phyloP scores from a whole-genome alignment of 2,113 vertebrate species.

The Plectropomus leopardus region DNA sequence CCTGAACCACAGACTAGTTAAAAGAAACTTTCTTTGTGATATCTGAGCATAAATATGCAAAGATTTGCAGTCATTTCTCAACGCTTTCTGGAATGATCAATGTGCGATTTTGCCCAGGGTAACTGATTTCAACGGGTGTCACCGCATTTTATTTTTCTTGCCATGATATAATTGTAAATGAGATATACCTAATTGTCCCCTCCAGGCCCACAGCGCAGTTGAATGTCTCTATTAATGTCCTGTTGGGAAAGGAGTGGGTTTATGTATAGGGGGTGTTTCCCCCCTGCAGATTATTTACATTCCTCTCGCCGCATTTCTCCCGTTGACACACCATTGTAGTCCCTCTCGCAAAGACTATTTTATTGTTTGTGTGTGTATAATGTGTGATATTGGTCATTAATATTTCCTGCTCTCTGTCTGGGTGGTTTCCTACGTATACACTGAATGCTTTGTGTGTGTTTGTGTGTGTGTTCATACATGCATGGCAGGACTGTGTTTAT shows the following conservation, averaged over 20 bases:
- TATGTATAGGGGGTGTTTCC: conserved; percentile 14
- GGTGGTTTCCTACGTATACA: conserved; percentile 17
- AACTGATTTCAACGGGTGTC: conserved; percentile 31
- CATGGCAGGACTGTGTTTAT: neutral
- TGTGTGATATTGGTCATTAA: conserved; percentile 67
- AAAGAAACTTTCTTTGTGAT: neutral
- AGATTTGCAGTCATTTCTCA: neutral
- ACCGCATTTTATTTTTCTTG: conserved; percentile 29
- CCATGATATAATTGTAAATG: conserved; percentile 56
- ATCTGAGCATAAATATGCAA: neutral
- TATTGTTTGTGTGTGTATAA: conserved; percentile 52
- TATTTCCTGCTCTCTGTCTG: conserved; percentile 69
- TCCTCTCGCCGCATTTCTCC: conserved; percentile 24
- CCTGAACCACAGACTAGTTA: neutral
- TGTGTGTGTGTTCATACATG: neutral
- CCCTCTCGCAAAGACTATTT: conserved; percentile 39
- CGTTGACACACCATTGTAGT: conserved; percentile 6
- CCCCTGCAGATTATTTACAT: conserved; percentile 58
- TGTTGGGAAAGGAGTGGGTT: conserved; percentile 60
- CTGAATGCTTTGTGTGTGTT: conserved; percentile 14
- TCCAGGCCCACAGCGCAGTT: conserved; percentile 46
- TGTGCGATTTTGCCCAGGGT: conserved; percentile 8
- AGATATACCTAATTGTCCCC: conserved; percentile 54
- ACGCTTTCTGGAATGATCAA: neutral
- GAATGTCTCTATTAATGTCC: conserved; percentile 64